Conservation (phyloP, 2,113 vertebrate species). For the Vanacampus margaritifer region DNA sequence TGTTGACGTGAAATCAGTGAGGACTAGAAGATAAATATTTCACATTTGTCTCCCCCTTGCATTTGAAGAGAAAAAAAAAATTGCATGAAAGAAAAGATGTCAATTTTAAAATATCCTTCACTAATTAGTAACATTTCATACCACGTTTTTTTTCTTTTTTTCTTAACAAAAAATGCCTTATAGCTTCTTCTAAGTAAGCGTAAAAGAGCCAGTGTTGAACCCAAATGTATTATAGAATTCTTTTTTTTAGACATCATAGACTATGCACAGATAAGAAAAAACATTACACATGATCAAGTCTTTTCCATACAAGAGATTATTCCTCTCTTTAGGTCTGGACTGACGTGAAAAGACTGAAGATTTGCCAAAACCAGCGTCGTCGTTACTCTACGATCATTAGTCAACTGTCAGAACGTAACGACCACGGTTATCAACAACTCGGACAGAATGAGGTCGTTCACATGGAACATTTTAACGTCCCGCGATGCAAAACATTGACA, state of each 20-base stretch:
- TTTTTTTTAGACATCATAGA: conserved; percentile 66
- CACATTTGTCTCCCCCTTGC: conserved; percentile 65
- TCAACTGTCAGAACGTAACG: conserved; percentile 31
- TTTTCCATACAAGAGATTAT: conserved; percentile 28
- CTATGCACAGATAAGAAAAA: conserved; percentile 66
- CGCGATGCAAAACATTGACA: conserved; percentile 31
- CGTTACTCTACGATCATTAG: conserved; percentile 11
- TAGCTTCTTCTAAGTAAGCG: conserved; percentile 42
- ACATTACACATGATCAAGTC: conserved; percentile 57
- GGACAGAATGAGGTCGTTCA: conserved; percentile 16
- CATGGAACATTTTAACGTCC: conserved; percentile 33
- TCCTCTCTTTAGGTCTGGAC: conserved; percentile 27
- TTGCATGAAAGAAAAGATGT: conserved; percentile 45
- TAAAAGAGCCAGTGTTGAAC: conserved; percentile 73
- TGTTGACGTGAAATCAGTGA: conserved; percentile 73
- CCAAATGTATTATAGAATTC: conserved; percentile 66
- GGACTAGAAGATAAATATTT: conserved; percentile 75
- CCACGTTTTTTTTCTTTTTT: conserved; percentile 32
- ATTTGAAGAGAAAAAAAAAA: conserved; percentile 54
- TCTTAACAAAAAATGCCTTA: conserved; percentile 48
- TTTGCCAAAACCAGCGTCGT: conserved; percentile 11
- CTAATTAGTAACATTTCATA: conserved; percentile 66
- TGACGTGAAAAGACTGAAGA: conserved; percentile 22
- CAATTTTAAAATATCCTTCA: conserved; percentile 60
- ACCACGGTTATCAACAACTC: conserved; percentile 25